phyloP scores from a whole-genome alignment of 2,797 vertebrate genomes.

The Yasuhikotakia modesta region DNA sequence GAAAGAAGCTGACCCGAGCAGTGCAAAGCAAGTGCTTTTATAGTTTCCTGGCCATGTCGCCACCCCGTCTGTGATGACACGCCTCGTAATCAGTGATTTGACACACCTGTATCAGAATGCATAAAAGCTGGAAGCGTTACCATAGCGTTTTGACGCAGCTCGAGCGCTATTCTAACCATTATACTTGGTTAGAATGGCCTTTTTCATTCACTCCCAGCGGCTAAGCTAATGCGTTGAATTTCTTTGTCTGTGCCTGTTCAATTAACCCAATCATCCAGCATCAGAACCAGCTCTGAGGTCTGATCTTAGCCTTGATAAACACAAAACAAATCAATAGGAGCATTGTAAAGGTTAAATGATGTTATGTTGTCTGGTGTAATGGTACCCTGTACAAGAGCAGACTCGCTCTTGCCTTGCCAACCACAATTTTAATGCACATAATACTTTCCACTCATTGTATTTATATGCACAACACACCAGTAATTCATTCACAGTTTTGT shows the following conservation, averaged over 20 bases:
- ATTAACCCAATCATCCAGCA: conserved; percentile 72
- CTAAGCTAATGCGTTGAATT: conserved; percentile 59
- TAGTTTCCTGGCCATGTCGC: too few species aligned
- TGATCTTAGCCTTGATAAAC: conserved; percentile 76
- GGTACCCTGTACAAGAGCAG: conserved; percentile 73
- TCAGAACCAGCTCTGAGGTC: conserved; percentile 67
- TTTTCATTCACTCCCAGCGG: not conserved
- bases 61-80: too few species aligned
- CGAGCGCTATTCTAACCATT: too few species aligned
- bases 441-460: conserved; percentile 45
- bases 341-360: conserved; percentile 87
- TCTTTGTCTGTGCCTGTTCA: conserved; percentile 73
- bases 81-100: too few species aligned
- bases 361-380: conserved; percentile 78
- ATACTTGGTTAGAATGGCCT: not conserved
- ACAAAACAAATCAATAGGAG: conserved; percentile 78
- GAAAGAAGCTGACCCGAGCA: too few species aligned
- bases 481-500: conserved; percentile 83
- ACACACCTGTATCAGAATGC: too few species aligned
- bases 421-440: conserved; percentile 32
- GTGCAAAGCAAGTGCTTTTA: too few species aligned
- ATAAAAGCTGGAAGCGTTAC: too few species aligned
- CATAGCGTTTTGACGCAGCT: too few species aligned
- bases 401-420: conserved; percentile 55
- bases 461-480: conserved; percentile 69